A percentile compares a stretch with the other conserved stretches of the same genome.
These are phyloP conservation scores for Scartelaos histophorus DNA, from an alignment of 2,113 vertebrate species.

Conservation along the genomic window DNA sequence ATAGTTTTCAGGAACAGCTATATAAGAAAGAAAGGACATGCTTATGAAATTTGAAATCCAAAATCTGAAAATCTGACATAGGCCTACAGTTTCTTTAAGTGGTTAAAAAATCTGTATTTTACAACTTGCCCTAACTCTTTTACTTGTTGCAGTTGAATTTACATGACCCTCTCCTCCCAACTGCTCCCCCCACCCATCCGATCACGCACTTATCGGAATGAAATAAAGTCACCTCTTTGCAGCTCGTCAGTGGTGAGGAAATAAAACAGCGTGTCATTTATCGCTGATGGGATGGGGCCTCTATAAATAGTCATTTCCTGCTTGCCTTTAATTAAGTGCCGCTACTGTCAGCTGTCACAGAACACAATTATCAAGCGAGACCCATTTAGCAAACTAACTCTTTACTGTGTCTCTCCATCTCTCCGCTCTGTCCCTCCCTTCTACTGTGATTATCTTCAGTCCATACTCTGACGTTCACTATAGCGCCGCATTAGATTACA, in stretches of 20 bases:
- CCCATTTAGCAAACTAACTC: slow-evolving; percentile 70
- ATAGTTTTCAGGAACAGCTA: no score
- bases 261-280: slow-evolving; percentile 75
- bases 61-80: no score
- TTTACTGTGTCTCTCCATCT: slow-evolving; percentile 47
- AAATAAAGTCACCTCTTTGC: slow-evolving; percentile 73
- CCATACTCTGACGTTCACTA: slow-evolving; percentile 12
- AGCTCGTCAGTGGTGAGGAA: slow-evolving; percentile 54
- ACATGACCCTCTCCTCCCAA: neutral
- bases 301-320: slow-evolving; percentile 77
- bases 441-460: slow-evolving; percentile 45
- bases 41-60: no score
- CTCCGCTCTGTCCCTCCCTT: slow-evolving; percentile 47
- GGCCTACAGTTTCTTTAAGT: no score
- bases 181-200: neutral
- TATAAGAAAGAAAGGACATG: no score
- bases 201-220: slow-evolving; percentile 67
- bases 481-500: neutral
- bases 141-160: no score
- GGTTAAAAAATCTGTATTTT: no score
- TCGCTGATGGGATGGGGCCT: slow-evolving; percentile 69
- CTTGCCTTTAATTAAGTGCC: slow-evolving; percentile 77
- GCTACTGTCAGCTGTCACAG: slow-evolving; percentile 75
- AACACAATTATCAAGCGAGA: slow-evolving; percentile 74
- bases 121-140: no score